Evolutionary conservation across 2,113 vertebrate genomes (phyloP), one percentile per base, ranked within the genome.

Genomic region (Hippoglossus stenolepis): DNA sequence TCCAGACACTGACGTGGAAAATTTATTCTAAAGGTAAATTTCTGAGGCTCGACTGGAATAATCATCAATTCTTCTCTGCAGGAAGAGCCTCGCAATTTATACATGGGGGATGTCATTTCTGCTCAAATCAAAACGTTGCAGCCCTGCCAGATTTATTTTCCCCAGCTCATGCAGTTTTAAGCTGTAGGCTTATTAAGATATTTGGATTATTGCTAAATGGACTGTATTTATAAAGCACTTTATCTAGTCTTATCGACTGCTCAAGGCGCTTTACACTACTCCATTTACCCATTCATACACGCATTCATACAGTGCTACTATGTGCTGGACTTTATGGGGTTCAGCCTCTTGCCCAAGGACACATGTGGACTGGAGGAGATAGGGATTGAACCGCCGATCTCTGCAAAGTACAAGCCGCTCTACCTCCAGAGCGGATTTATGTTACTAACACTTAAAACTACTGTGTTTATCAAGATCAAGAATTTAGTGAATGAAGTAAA

Each of bases 1-100:
- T 79, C 61, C 70, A 70, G 28, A 62, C 38, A 51, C 14, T 65
- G 59, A 43, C 40, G 12, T 74, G 38, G 49, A 54, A 80, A 0
- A 77, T 82, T 69, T 56, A 73, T 45, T 67, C 17, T 12, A 47
- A 65, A 51, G 13, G 18, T 59, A 58, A 73, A 24, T 61, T 73
- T 56, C 45, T 66, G 59, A 75, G 58, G 20, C 11, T 10, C 47
- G 14, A 20, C 59, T 40, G 47, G 23, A 51, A 28, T 18, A 59
- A 11, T 77, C 21, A 18, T 71, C 20, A 64, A 78, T 80, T 65
- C 13, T 20, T 15, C 11, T 35, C 62, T 65, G 28, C 35, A 61
- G 31, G 11, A 13, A 65, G 75, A 58, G 17, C 20, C 35, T 79
- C 59, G 15, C 57, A 53, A 62, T 43, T 73, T 63, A 54, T 47